Percentiles rank a stretch among this genome's conserved stretches.
phyloP scores from a whole-genome alignment of 2,888 invertebrate genomes.

The Hetaerina titia region DNA sequence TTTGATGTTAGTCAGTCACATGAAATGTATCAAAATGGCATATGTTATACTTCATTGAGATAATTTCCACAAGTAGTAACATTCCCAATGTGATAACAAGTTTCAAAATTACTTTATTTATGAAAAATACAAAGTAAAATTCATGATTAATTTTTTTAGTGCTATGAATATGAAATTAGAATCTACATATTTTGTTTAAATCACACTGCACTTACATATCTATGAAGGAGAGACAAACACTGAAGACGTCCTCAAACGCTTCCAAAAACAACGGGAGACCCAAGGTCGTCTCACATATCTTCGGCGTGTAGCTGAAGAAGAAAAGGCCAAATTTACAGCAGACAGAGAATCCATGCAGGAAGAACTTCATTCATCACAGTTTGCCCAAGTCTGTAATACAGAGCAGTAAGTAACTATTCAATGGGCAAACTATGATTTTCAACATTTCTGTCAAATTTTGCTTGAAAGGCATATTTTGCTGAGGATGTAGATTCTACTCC shows the following conservation, averaged over 20 bases:
- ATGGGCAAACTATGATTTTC: neutral
- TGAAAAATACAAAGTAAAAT: too few relatives aligned
- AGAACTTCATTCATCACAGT: slow-evolving; percentile 88
- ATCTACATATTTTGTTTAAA: too few relatives aligned
- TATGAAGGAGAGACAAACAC: slow-evolving; percentile 84
- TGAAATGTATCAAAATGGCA: too few relatives aligned
- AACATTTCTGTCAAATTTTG: neutral
- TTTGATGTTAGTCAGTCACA: too few relatives aligned
- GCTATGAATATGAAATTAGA: too few relatives aligned
- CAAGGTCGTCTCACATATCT: slow-evolving; percentile 85
- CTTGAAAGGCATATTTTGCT: neutral
- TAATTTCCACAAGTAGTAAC: too few relatives aligned
- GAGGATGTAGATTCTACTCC: neutral
- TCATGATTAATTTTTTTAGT: too few relatives aligned
- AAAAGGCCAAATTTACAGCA: slow-evolving; percentile 85
- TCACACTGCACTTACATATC: neutral
- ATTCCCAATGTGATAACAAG: too few relatives aligned
- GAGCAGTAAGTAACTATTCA: slow-evolving; percentile 83
- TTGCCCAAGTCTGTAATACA: slow-evolving; percentile 86
- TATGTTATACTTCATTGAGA: too few relatives aligned
- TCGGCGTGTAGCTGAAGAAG: slow-evolving; percentile 85
- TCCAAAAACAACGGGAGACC: slow-evolving; percentile 86
- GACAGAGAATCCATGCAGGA: slow-evolving; percentile 83
- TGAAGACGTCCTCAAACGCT: slow-evolving; percentile 86
- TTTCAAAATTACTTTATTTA: too few relatives aligned